Conservation (phyloP, 2,797 vertebrate species). For the Geotrypetes seraphini region DNA sequence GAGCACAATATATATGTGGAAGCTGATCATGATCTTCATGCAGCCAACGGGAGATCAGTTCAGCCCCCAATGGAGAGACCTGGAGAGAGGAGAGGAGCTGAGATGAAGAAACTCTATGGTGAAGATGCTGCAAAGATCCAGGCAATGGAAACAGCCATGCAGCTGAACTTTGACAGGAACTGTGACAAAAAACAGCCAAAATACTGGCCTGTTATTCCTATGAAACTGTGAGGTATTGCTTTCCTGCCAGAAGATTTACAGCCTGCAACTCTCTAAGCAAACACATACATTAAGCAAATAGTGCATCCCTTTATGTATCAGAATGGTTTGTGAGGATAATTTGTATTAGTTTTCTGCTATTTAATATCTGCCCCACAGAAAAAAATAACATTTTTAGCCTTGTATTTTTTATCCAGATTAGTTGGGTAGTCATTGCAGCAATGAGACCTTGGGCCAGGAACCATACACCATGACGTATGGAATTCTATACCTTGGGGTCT, state of each 20-base stretch:
- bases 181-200: slow-evolving; percentile 87
- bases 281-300: too few species aligned
- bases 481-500: too few species aligned
- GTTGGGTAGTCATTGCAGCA: too few species aligned
- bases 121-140: slow-evolving; percentile 74
- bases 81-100: slow-evolving; percentile 65
- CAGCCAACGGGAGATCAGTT: slow-evolving; percentile 26
- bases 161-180: slow-evolving; percentile 63
- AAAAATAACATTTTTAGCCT: too few species aligned
- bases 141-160: slow-evolving; percentile 79
- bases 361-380: too few species aligned
- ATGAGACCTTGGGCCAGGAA: too few species aligned
- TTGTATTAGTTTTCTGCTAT: too few species aligned
- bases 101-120: slow-evolving; percentile 86
- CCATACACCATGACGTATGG: too few species aligned
- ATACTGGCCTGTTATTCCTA: slow-evolving; percentile 89
- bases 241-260: not conserved
- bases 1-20: slow-evolving; percentile 48
- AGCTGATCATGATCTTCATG: slow-evolving; percentile 72
- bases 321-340: too few species aligned
- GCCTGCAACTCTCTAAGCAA: not conserved
- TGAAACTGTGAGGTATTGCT: slow-evolving; percentile 62
- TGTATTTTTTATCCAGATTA: too few species aligned
- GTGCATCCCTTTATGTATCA: too few species aligned
- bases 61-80: slow-evolving; percentile 71